Evolutionary conservation across 37 sponge, comb jelly and placozoan species (phyloP), one percentile per base, ranked within the genome.

Genomic region (Spongilla lacustris): DNA sequence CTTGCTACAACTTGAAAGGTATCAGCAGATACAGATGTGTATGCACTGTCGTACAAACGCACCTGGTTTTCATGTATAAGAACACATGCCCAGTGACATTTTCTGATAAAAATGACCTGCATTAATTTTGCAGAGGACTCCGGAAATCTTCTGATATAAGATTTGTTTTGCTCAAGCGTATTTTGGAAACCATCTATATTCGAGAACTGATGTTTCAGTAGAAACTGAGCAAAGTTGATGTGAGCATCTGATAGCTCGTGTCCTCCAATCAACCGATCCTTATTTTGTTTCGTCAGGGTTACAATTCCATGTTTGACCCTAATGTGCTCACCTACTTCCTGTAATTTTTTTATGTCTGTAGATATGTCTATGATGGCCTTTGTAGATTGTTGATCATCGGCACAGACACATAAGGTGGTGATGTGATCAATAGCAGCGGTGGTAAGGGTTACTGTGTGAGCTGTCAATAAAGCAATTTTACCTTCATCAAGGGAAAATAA

Each of bases 11-110:
- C 46, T 23, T 69, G 32, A 38, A 71, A 50, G 33, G 80, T 69
- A 46, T 86, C 87, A 21, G n/a, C 25, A 68, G 49, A 38, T 68
- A 78, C 23, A 38, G 71, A 24, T 24, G 37, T 34, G 37, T 78
- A 78, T 46, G 50, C 27, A 22, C 80, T 71, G 74, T 86, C 80
- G 69, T 78, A 86, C 35, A 86, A 49, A 4, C 9, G 29, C 19
- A 86, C 66, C 17, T 37, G 24, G 22, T 24, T 48, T 9, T 36
- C 77, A 36, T 31, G 30, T 36, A 66, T 14, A 34, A 50, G 38
- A 73, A 87, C 26, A 35, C 48, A 67, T 29, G 75, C 88, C 89
- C 89, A 88, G 67, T 88, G 89, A 25, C 36, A 48, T 2, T n/a
- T 88, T 13, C 71, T n/a, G 4, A 67, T 49, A 75, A 69, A 69